Percentiles rank a stretch among this genome's conserved stretches.
These are phyloP conservation scores for Trichopoda pennipes DNA, from an alignment of 2,888 invertebrate species.

Conservation along the genomic window DNA sequence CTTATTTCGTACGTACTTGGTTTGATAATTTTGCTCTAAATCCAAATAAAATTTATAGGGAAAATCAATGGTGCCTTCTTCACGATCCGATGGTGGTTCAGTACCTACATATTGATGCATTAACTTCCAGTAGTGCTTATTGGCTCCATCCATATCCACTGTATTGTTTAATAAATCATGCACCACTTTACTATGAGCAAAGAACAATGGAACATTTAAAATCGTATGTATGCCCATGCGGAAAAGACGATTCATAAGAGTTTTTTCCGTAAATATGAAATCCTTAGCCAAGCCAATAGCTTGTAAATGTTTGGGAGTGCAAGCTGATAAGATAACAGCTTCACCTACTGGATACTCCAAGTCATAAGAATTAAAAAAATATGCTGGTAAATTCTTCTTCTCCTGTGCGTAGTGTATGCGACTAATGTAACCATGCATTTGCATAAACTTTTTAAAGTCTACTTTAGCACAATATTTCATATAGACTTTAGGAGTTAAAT, in stretches of 20 bases:
- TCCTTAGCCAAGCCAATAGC: slow-evolving; percentile 74
- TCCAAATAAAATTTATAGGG: slow-evolving; percentile 87
- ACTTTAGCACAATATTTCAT: slow-evolving; percentile 79
- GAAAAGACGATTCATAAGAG: slow-evolving; percentile 76
- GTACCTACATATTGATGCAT: slow-evolving; percentile 85
- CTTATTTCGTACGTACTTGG: slow-evolving; percentile 72
- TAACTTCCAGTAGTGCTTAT: slow-evolving; percentile 86
- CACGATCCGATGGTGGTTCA: slow-evolving; percentile 84
- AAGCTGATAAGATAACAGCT: slow-evolving; percentile 77
- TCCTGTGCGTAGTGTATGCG: slow-evolving; percentile 77
- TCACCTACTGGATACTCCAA: slow-evolving; percentile 78
- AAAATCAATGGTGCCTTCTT: slow-evolving; percentile 87
- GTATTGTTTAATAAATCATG: slow-evolving; percentile 85
- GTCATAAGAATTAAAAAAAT: slow-evolving; percentile 78
- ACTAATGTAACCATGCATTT: slow-evolving; percentile 78
- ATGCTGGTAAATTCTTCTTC: slow-evolving; percentile 77
- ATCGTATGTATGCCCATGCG: slow-evolving; percentile 85
- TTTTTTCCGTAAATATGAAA: slow-evolving; percentile 74
- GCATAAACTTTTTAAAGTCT: slow-evolving; percentile 78
- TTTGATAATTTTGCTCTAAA: slow-evolving; percentile 78
- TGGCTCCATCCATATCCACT: slow-evolving; percentile 83
- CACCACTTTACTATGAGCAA: slow-evolving; percentile 86
- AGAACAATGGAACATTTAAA: slow-evolving; percentile 86
- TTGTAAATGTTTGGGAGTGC: slow-evolving; percentile 77
- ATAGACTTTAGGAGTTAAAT: slow-evolving; percentile 77